These are phyloP conservation scores for Bufo bufo DNA, from an alignment of 2,113 vertebrate genomes.

Conservation along the genomic window DNA sequence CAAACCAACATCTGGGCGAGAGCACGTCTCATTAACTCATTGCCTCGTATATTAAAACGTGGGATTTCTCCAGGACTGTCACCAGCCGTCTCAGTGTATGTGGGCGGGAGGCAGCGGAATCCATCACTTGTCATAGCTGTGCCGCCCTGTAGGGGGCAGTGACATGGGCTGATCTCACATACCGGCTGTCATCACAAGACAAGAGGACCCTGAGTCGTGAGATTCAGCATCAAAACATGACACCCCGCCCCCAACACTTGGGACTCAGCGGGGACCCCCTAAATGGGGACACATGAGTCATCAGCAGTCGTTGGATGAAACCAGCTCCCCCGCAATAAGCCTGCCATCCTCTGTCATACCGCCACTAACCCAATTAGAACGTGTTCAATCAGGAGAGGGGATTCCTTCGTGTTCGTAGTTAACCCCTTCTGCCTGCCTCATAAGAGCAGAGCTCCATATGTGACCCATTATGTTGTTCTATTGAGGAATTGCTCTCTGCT, in stretches of 20 bases:
- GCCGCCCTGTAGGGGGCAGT: not conserved
- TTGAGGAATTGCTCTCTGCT: not conserved
- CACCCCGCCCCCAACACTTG: not conserved
- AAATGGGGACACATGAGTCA: constrained; percentile 33
- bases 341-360: constrained; percentile 10
- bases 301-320: not conserved
- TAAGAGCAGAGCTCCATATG: not conserved
- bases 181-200: not conserved
- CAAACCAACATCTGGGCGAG: not conserved
- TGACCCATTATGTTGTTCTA: not conserved
- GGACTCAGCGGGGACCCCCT: not conserved
- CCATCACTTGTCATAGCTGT: not conserved
- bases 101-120: not conserved
- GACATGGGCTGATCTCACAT: not conserved
- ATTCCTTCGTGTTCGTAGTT: not conserved
- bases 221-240: not conserved
- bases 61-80: not conserved
- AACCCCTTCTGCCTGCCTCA: constrained; percentile 23
- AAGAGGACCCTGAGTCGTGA: constrained; percentile 12
- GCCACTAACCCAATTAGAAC: constrained; percentile 22
- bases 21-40: not conserved
- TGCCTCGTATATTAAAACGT: not conserved
- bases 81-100: too few relatives aligned
- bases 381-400: constrained; percentile 14
- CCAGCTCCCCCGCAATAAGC: constrained; percentile 23